These are phyloP conservation scores for Myotis pilosus DNA, from an alignment of 2,797 vertebrate species.

Conservation along the genomic window DNA sequence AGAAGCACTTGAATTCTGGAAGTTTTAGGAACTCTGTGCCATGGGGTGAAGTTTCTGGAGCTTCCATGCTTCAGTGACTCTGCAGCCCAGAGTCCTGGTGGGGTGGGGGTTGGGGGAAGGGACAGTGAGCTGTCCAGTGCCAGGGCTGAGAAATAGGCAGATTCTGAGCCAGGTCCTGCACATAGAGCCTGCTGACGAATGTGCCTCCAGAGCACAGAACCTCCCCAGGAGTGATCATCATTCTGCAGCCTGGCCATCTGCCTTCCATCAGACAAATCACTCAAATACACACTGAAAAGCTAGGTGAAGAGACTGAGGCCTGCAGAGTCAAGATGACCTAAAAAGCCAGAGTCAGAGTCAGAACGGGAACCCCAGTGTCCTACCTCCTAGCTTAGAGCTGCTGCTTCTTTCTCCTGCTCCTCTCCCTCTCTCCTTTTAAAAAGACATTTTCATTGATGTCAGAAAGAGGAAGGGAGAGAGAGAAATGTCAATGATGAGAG, in stretches of 20 bases:
- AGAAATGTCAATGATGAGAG: too few species aligned
- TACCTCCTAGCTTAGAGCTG: neutral
- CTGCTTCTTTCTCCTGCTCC: neutral
- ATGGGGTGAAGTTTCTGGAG: neutral
- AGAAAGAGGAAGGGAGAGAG: too few species aligned
- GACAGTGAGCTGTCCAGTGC: fast-evolving
- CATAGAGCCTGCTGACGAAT: too few species aligned
- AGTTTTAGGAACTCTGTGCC: neutral
- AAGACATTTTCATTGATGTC: too few species aligned
- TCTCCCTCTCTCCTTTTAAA: too few species aligned
- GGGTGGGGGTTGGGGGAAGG: neutral
- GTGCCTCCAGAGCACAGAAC: neutral
- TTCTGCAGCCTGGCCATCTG: neutral
- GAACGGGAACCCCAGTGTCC: neutral
- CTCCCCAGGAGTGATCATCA: too few species aligned
- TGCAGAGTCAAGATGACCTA: neutral
- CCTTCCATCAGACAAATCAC: neutral
- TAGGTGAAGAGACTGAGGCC: neutral
- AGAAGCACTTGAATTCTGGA: neutral
- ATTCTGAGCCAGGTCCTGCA: neutral
- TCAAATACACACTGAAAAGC: neutral
- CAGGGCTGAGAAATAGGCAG: neutral
- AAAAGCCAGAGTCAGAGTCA: neutral
- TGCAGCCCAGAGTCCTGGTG: neutral
- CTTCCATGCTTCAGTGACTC: neutral